These are phyloP conservation scores for Heteropelma amictum DNA, from an alignment of 2,888 invertebrate genomes.

Conservation along the genomic window DNA sequence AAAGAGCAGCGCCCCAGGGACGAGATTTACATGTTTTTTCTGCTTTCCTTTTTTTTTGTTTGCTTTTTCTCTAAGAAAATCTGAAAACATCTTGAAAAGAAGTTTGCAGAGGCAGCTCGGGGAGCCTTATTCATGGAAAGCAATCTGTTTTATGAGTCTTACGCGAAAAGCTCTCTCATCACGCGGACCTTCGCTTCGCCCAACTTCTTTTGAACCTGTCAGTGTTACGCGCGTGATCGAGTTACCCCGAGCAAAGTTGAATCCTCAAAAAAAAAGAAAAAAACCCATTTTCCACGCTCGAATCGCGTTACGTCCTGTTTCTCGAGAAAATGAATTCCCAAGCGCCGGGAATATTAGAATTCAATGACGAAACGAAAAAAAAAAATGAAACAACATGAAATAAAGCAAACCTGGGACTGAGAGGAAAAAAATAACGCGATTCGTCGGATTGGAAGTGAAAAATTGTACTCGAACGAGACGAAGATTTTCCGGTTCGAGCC, in stretches of 20 bases:
- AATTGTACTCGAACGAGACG: too few relatives aligned
- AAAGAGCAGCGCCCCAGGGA: not conserved
- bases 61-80: conserved; percentile 20
- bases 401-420: not conserved
- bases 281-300: too few relatives aligned
- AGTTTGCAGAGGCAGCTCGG: conserved; percentile 17
- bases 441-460: not conserved
- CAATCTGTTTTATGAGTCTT: not conserved
- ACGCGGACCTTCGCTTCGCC: conserved; percentile 3
- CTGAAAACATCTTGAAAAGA: conserved; percentile 12
- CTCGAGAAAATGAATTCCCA: not conserved
- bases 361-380: not conserved
- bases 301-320: conserved; percentile 4
- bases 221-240: conserved; percentile 42
- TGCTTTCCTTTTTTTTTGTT: too few relatives aligned
- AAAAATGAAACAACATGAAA: not conserved
- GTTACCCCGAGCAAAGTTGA: conserved; percentile 27
- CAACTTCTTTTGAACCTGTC: conserved; percentile 4
- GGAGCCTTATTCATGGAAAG: conserved; percentile 26
- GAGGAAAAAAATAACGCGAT: not conserved
- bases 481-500: too few relatives aligned
- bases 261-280: conserved; percentile 27
- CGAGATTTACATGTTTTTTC: not conserved
- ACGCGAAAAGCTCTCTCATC: conserved; percentile 13
- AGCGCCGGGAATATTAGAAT: not conserved